Percentiles rank a stretch among this genome's conserved stretches.
Conservation (phyloP, 92 coral and sea anemone species). For the Parazoanthus atlanticus region DNA sequence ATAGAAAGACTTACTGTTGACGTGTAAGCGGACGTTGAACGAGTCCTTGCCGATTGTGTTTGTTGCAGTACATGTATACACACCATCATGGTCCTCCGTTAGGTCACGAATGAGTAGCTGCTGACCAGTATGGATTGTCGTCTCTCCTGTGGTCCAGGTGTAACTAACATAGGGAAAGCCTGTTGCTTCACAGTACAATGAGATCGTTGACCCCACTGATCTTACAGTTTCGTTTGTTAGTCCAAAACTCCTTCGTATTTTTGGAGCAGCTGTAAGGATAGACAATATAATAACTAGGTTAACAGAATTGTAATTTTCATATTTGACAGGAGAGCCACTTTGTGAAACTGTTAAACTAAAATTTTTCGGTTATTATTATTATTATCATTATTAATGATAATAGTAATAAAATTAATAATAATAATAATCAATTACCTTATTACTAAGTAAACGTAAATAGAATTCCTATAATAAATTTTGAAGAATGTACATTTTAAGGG, state of each 20-base stretch:
- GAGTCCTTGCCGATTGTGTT: constrained; percentile 12
- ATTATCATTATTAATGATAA: too few relatives aligned
- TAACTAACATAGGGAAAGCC: constrained; percentile 25
- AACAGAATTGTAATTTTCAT: not conserved
- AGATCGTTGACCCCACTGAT: constrained; percentile 13
- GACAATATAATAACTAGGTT: not conserved
- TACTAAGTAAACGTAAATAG: too few relatives aligned
- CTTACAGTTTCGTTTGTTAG: not conserved
- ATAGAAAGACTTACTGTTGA: constrained; percentile 5
- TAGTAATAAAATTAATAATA: too few relatives aligned
- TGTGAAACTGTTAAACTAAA: too few relatives aligned
- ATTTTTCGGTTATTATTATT: too few relatives aligned
- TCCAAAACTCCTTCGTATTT: not conserved
- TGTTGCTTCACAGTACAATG: constrained; percentile 18
- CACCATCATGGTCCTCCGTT: not conserved
- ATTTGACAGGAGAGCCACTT: too few relatives aligned
- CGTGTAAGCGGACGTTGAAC: not conserved
- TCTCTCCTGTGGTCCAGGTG: not conserved
- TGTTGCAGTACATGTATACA: constrained; percentile 24
- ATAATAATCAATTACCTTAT: too few relatives aligned
- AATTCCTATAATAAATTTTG: too few relatives aligned
- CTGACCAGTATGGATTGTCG: not conserved
- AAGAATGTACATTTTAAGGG: too few relatives aligned
- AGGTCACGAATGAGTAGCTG: not conserved
- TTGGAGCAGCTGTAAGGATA: not conserved